These are phyloP conservation scores for Sebastes trivittatus DNA, from an alignment of 2,797 vertebrate genomes.

Conservation along the genomic window DNA sequence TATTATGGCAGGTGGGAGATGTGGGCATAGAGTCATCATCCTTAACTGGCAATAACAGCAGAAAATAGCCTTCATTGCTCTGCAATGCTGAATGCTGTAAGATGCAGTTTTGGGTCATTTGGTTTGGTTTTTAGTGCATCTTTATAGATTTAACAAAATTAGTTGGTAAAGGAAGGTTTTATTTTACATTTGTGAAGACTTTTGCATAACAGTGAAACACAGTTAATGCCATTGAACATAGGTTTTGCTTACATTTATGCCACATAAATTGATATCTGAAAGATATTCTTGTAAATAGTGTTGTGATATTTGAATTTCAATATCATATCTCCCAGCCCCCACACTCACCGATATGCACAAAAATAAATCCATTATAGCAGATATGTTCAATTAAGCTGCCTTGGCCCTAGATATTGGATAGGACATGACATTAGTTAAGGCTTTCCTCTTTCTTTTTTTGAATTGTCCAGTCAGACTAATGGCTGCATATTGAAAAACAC, in stretches of 20 bases:
- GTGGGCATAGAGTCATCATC: conserved; percentile 2
- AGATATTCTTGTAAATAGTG: background rate
- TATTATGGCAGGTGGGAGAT: conserved; percentile 21
- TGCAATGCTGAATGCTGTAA: background rate
- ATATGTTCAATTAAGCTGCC: background rate
- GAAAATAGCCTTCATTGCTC: background rate
- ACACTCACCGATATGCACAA: background rate
- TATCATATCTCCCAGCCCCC: background rate
- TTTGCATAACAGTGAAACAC: background rate
- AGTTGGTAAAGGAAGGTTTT: background rate
- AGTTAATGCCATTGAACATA: background rate
- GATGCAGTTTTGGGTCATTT: background rate
- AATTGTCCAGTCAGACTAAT: background rate
- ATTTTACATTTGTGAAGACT: background rate
- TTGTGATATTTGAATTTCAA: background rate
- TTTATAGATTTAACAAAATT: background rate
- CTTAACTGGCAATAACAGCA: background rate
- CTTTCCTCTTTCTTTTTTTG: background rate
- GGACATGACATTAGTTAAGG: background rate
- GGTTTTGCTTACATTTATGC: background rate
- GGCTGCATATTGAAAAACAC: conserved; percentile 33
- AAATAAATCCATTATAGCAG: background rate
- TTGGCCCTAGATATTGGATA: background rate
- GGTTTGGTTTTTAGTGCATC: background rate
- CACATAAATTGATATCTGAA: background rate